Percentiles rank a stretch among this genome's conserved stretches.
Conservation (phyloP, 2,797 vertebrate species). For the Benthosema pterotum region DNA sequence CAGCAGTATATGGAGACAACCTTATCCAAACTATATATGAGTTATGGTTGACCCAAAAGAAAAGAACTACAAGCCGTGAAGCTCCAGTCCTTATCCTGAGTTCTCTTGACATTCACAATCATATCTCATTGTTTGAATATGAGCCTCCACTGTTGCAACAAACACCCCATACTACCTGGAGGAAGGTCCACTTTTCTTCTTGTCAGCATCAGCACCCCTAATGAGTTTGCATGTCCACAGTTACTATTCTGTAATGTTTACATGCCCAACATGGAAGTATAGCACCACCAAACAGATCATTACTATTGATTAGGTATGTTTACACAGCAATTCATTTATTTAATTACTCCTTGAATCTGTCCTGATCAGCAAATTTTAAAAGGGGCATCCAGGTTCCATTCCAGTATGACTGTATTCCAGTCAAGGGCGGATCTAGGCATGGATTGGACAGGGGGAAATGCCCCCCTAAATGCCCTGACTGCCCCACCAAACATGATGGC, state of each 20-base stretch:
- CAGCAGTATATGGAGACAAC: slow-evolving; percentile 40
- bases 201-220: slow-evolving; percentile 76
- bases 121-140: slow-evolving; percentile 60
- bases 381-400: too few relatives aligned
- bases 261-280: slow-evolving; percentile 23
- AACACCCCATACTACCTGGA: slow-evolving; percentile 79
- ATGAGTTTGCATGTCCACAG: slow-evolving; percentile 73
- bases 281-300: slow-evolving; percentile 2
- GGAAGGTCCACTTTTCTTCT: slow-evolving; percentile 76
- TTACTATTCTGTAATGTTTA: slow-evolving; percentile 59
- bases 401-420: too few relatives aligned
- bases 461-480: too few relatives aligned
- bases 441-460: too few relatives aligned
- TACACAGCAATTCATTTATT: background rate
- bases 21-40: slow-evolving; percentile 50
- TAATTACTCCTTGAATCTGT: background rate
- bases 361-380: background rate
- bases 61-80: slow-evolving; percentile 46
- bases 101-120: slow-evolving; percentile 58
- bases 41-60: slow-evolving; percentile 50
- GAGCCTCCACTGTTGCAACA: slow-evolving; percentile 69
- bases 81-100: slow-evolving; percentile 40
- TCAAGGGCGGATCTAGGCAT: too few relatives aligned
- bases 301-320: too few relatives aligned
- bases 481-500: too few relatives aligned